Evolutionary conservation across 2,888 invertebrate genomes (phyloP), one percentile per base, ranked within the genome.

Genomic region (Plutella xylostella): DNA sequence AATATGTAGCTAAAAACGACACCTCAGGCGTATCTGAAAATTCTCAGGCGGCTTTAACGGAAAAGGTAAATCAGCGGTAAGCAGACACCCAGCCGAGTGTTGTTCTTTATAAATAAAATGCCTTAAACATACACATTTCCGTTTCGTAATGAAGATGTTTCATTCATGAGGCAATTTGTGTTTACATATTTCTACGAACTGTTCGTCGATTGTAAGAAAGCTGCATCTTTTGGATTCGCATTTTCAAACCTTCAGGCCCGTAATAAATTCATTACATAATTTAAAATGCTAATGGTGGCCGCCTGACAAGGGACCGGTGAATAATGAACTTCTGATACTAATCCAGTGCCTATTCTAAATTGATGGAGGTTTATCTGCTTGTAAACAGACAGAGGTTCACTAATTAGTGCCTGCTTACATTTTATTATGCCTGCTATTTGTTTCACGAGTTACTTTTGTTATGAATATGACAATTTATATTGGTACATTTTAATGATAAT

Each of bases 211-310:
- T 42, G 30, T 31, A n/a, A n/a, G n/a, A n/a, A n/a, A n/a, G n/a
- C n/a, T n/a, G n/a, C n/a, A n/a, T n/a, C n/a, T n/a, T n/a, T n/a
- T n/a, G n/a, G n/a, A n/a, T 20, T 17, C 34, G 3, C 30, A 30
- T 18, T 34, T 34, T 34, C 17, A 17, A 14, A 37, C 18, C 19
- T 12, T 7, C 37, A 40, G 39, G 19, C 18, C 31, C 21, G 54
- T 65, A 64, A 65, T 71, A 71, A 74, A 74, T 73, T 72, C 72
- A 73, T 75, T 73, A 73, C 58, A 67, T 64, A 64, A 75, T 77
- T 73, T 79, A 73, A 77, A 78, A 78, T 79, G 77, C 68, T 76
- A 78, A 79, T 78, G 63, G 61, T 49, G 61, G 67, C 64, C 66
- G 74, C 72, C 76, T 76, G 71, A 64, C 58, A 61, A 61, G 55